Evolutionary conservation across 1,140 invertebrate genomes (phyloP).

Genomic region (Aleiodes sp.): DNA sequence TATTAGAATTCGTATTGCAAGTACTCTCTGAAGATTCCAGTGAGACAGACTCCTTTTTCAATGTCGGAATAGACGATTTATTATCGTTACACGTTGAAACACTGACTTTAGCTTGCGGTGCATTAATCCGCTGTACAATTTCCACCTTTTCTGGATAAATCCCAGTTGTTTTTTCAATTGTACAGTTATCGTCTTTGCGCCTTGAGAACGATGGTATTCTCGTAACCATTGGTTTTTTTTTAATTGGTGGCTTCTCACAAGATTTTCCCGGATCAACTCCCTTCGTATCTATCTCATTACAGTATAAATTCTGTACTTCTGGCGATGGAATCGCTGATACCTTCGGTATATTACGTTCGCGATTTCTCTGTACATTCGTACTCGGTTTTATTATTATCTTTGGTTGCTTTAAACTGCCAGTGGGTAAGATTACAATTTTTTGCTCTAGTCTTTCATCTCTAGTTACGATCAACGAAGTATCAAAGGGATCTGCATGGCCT

Average conservation of each 20-base stretch:
- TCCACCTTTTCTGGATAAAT: conserved; percentile 47
- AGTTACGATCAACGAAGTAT: background rate
- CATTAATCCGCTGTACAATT: conserved; percentile 46
- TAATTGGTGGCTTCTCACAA: conserved; percentile 44
- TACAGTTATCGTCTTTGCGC: conserved; percentile 38
- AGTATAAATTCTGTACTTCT: conserved; percentile 44
- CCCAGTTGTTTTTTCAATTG: conserved; percentile 34
- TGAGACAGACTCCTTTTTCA: conserved; percentile 42
- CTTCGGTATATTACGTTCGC: conserved; percentile 59
- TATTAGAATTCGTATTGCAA: conserved; percentile 44
- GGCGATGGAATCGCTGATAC: conserved; percentile 59
- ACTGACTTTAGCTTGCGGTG: conserved; percentile 30
- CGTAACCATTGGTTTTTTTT: conserved; percentile 52
- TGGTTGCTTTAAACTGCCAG: conserved; percentile 54
- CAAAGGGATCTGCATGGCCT: background rate
- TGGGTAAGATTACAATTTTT: conserved; percentile 44
- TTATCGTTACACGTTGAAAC: conserved; percentile 31
- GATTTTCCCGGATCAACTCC: conserved; percentile 35
- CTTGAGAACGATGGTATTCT: conserved; percentile 52
- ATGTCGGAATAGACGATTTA: conserved; percentile 46
- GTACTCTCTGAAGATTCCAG: conserved; percentile 42
- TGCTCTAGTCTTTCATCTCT: conserved; percentile 18
- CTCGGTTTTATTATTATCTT: conserved; percentile 67
- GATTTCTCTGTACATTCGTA: conserved; percentile 49
- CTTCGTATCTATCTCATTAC: conserved; percentile 41